These are phyloP conservation scores for Daphoenositta chrysoptera DNA, from an alignment of 2,113 vertebrate genomes.

Conservation along the genomic window DNA sequence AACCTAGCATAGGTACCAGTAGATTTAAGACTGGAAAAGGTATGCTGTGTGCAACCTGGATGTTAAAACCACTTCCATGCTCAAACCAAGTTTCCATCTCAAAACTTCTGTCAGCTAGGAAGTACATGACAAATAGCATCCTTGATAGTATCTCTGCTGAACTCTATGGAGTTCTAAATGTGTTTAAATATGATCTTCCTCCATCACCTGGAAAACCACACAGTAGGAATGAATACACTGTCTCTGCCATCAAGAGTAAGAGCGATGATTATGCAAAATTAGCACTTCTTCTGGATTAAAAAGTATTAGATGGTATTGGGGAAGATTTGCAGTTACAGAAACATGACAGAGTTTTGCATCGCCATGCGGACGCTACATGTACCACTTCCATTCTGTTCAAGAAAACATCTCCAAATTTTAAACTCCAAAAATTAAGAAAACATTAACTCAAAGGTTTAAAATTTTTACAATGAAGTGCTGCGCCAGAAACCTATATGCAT, in stretches of 20 bases:
- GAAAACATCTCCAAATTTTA: background rate
- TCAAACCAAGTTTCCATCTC: background rate
- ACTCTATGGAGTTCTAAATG: background rate
- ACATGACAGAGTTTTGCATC: background rate
- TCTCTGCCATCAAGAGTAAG: background rate
- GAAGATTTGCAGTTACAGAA: background rate
- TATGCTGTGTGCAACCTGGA: background rate
- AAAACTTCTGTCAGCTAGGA: background rate
- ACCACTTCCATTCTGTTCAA: background rate
- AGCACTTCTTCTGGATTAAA: background rate
- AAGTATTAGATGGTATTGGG: background rate
- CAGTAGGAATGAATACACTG: background rate
- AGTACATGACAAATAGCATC: background rate
- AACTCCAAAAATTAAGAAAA: background rate
- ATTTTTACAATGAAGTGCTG: background rate
- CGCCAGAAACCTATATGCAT: background rate
- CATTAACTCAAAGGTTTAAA: background rate
- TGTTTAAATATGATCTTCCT: background rate
- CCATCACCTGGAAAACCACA: background rate
- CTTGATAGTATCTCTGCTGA: background rate
- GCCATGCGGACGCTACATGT: rapidly evolving
- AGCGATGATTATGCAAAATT: background rate
- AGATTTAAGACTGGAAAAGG: slow-evolving; percentile 4
- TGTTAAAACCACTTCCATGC: background rate
- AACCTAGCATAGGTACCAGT: background rate